Percentiles rank a stretch among this genome's conserved stretches.
These are phyloP conservation scores for Agrotis ipsilon DNA, from an alignment of 2,888 invertebrate genomes.

Conservation along the genomic window DNA sequence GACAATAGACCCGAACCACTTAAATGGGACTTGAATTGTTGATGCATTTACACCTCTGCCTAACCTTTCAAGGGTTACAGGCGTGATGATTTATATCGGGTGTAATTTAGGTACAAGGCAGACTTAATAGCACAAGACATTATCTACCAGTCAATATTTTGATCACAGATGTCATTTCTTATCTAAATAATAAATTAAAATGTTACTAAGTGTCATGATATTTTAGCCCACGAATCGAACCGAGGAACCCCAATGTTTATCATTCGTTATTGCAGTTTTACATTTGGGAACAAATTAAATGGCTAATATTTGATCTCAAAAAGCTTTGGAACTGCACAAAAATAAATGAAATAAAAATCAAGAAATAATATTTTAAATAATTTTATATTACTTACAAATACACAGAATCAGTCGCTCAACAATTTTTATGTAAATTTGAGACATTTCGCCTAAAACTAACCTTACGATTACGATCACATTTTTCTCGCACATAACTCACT, in stretches of 20 bases:
- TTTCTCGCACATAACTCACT: conserved; percentile 30
- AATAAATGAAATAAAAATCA: conserved; percentile 27
- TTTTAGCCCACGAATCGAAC: conserved; percentile 3
- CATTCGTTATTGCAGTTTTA: too few species aligned
- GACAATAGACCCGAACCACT: neutral
- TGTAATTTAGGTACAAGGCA: neutral
- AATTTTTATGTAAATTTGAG: conserved; percentile 71
- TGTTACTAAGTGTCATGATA: neutral
- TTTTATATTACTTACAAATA: conserved; percentile 67
- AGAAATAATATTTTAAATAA: conserved; percentile 50
- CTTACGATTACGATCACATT: conserved; percentile 69
- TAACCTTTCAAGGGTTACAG: rapidly evolving
- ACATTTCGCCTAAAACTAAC: conserved; percentile 67
- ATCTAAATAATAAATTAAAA: neutral
- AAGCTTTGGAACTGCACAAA: neutral
- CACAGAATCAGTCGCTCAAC: conserved; percentile 69
- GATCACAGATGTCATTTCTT: neutral
- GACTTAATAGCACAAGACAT: neutral
- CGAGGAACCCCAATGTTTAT: too few species aligned
- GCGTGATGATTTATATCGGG: too few species aligned
- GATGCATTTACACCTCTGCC: neutral
- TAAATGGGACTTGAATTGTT: too few species aligned
- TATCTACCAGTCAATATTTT: neutral
- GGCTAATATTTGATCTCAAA: too few species aligned
- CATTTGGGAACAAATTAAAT: too few species aligned